Evolutionary conservation across 1,140 invertebrate genomes (phyloP).

Genomic region (Bombus waltoni): DNA sequence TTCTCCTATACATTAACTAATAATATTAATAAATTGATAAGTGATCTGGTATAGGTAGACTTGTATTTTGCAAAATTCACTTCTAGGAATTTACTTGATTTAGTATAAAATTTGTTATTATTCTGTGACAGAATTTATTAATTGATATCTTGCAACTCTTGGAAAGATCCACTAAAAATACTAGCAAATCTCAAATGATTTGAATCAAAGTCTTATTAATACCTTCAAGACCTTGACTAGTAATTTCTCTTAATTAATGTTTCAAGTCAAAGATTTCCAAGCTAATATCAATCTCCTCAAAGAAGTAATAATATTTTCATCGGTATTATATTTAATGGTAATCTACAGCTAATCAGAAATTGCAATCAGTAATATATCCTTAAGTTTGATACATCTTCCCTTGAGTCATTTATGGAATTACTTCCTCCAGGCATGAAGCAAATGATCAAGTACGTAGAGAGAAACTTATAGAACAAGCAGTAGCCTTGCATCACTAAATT

Average conservation of each 20-base stretch:
- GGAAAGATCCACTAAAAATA: too few species aligned
- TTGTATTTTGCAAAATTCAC: not conserved
- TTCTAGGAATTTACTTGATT: not conserved
- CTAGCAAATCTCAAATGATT: not conserved
- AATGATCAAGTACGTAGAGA: not conserved
- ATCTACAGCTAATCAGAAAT: not conserved
- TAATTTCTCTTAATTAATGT: not conserved
- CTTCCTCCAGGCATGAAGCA: not conserved
- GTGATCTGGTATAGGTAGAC: not conserved
- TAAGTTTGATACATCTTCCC: not conserved
- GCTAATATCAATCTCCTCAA: not conserved
- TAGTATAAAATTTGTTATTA: too few species aligned
- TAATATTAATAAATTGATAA: too few species aligned
- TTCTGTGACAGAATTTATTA: not conserved
- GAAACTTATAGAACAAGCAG: not conserved
- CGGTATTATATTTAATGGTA: not conserved
- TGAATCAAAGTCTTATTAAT: not conserved
- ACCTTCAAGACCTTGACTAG: not conserved
- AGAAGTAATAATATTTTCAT: not conserved
- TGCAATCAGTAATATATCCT: not conserved
- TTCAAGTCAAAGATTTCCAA: not conserved
- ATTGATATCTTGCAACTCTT: not conserved
- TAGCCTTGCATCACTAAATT: not conserved
- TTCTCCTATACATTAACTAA: too few species aligned
- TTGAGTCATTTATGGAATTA: not conserved